Evolutionary conservation across 2,888 invertebrate species (phyloP), one percentile per base, ranked within the genome.

Genomic region (Sepiola atlantica): DNA sequence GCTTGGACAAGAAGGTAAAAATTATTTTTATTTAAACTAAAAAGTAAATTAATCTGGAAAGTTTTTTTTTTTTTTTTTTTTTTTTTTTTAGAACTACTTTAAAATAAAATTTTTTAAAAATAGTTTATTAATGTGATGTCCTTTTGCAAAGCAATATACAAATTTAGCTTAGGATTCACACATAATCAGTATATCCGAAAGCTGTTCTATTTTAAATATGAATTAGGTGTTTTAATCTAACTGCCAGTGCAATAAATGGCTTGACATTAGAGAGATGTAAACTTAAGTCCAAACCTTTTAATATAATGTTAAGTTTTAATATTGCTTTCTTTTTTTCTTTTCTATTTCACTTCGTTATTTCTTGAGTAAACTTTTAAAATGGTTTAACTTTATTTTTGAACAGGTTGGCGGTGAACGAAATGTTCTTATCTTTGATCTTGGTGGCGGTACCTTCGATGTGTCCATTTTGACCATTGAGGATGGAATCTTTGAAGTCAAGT

Each of bases 391-490:
- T 45, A 10, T 91, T 55, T 32, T 18, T 91, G 94, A 95, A 35
- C 95, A 96, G 96, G 97, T 96, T 94, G 97, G 97, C 32, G 97
- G 97, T 77, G 98, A 98, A 96, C 96, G 97, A 28, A 98, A 98
- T 96, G 98, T 98, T 0, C 97, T 98, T 90, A 98, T 98, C 96
- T 98, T 98, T 96, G 98, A 98, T 97, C 97, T 98, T 94, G 98
- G 98, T 94, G 99, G 99, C 97, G 99, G 99, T 96, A 99, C 99
- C 95, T 99, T 99, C 97, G 99, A 99, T 98, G 99, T 99, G 57
- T 99, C 99, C 94, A 98, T 99, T 96, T 98, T 99, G 96, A 99
- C 99, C 95, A 99, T 99, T 97, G 99, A 99, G 97, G 99, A 99
- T 98, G 99, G 97, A 98, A 98, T 98, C 95, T 99, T 99, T 97